Conservation (phyloP, 2,888 invertebrate genomes). For the Polyploca ridens region DNA sequence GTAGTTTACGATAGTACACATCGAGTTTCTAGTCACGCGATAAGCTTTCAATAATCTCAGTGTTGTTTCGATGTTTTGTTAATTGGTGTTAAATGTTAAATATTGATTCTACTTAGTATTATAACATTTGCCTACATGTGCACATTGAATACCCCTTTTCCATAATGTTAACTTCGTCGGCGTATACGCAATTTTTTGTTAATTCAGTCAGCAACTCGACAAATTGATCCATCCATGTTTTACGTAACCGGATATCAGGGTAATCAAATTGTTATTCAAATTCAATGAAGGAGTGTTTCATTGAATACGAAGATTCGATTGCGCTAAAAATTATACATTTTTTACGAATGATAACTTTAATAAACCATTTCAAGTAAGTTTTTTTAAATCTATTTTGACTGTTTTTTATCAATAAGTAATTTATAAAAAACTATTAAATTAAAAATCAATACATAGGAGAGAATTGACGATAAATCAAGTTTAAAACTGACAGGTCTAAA, state of each 20-base stretch:
- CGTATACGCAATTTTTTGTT: background rate
- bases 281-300: background rate
- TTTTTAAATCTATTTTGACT: no score
- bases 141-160: background rate
- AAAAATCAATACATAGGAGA: no score
- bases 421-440: no score
- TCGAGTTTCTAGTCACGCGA: background rate
- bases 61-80: slow-evolving; percentile 7
- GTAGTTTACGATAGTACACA: background rate
- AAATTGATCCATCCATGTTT: background rate
- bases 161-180: background rate
- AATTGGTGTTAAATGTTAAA: slow-evolving; percentile 4
- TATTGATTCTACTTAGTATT: background rate
- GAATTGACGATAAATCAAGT: no score
- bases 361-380: no score
- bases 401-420: no score
- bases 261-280: background rate
- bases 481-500: no score
- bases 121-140: background rate
- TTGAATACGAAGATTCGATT: background rate
- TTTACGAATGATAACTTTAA: no score
- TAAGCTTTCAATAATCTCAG: slow-evolving; percentile 1
- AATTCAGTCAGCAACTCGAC: background rate
- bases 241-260: background rate
- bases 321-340: background rate